A percentile compares a stretch with the other conserved stretches of the same genome.
Conservation (phyloP, 2,888 invertebrate species). For the Drosophila kanekoi region DNA sequence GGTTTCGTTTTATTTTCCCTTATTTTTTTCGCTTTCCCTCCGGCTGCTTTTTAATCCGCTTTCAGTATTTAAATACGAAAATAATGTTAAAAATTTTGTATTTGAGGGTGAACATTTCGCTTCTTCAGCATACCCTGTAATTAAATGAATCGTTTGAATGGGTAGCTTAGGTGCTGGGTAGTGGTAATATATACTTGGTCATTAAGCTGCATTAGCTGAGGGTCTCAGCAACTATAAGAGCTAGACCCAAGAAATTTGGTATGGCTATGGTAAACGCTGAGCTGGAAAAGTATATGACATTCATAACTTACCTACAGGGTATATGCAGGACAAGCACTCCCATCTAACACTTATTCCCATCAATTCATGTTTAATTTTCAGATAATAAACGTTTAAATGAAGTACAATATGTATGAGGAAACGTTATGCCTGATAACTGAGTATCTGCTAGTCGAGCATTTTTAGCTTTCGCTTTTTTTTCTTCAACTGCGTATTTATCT, state of each 20-base stretch:
- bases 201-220: too few species aligned
- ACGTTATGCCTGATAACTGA: background rate
- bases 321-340: too few species aligned
- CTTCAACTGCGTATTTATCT: slow-evolving; percentile 15
- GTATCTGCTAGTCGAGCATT: background rate
- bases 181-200: too few species aligned
- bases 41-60: slow-evolving; percentile 73
- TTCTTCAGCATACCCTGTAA: slow-evolving; percentile 10
- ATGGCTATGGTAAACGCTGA: too few species aligned
- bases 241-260: too few species aligned
- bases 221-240: too few species aligned
- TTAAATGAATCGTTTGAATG: background rate
- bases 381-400: too few species aligned
- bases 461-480: background rate
- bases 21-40: background rate
- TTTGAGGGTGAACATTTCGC: slow-evolving; percentile 4
- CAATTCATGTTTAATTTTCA: too few species aligned
- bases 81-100: slow-evolving; percentile 58
- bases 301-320: too few species aligned
- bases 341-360: too few species aligned
- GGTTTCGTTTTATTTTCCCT: slow-evolving; percentile 32
- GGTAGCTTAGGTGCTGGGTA: background rate
- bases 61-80: slow-evolving; percentile 80
- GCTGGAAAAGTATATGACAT: too few species aligned
- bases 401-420: background rate